Percentiles rank a stretch among this genome's conserved stretches.
Conservation (phyloP, 2,888 invertebrate genomes). For the Sarcophaga rosellei region DNA sequence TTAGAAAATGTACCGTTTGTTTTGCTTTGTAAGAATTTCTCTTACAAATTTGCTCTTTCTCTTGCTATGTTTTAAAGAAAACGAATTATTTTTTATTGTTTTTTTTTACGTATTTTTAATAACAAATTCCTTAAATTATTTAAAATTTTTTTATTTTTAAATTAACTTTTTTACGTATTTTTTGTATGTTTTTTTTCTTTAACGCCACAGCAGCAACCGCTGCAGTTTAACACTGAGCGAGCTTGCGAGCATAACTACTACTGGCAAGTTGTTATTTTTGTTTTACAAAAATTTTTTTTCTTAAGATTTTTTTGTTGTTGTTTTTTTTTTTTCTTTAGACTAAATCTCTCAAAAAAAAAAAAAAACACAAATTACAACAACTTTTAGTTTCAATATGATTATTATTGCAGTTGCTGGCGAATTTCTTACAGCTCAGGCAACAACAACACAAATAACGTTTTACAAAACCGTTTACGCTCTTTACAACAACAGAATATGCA, state of each 20-base stretch:
- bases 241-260: conserved; percentile 67
- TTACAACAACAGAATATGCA: conserved; percentile 29
- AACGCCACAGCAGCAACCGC: conserved; percentile 65
- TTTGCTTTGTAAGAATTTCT: neutral
- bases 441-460: conserved; percentile 29
- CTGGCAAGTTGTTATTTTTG: conserved; percentile 61
- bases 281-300: conserved; percentile 44
- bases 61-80: neutral
- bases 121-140: conserved; percentile 41
- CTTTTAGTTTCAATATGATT: conserved; percentile 66
- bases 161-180: conserved; percentile 28
- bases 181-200: conserved; percentile 1
- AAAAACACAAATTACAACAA: conserved; percentile 41
- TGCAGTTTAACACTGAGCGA: conserved; percentile 69
- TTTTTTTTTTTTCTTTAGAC: conserved; percentile 29
- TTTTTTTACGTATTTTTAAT: conserved; percentile 27
- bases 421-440: conserved; percentile 59
- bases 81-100: conserved; percentile 20
- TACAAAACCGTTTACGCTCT: conserved; percentile 57
- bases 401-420: conserved; percentile 56
- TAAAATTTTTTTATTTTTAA: conserved; percentile 37
- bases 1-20: conserved; percentile 8
- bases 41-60: neutral
- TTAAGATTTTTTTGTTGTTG: conserved; percentile 42
- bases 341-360: conserved; percentile 56